Conservation (phyloP, 2,888 invertebrate species). For the Orthonychiurus folsomi region DNA sequence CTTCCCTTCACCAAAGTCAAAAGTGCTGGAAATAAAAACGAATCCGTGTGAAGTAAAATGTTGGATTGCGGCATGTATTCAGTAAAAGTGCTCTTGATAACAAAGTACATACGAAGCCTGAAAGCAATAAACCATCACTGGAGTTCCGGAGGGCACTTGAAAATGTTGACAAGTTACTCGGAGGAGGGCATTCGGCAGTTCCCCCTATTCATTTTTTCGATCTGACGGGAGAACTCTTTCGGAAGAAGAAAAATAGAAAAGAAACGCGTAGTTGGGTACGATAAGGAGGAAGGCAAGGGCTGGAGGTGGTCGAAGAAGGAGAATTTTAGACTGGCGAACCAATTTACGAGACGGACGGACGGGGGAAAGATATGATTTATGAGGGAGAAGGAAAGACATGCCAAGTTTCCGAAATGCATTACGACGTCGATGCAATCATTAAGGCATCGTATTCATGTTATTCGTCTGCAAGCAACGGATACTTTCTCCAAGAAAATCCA, state of each 20-base stretch:
- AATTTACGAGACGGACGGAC: not conserved
- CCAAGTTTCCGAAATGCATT: conserved; percentile 21
- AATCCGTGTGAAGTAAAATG: no score
- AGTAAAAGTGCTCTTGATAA: no score
- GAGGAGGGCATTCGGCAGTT: not conserved
- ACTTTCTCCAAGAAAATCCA: not conserved
- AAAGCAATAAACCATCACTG: not conserved
- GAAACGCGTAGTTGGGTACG: conserved; percentile 2
- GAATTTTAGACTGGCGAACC: not conserved
- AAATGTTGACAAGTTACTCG: not conserved
- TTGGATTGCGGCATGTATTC: no score
- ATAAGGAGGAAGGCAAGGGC: not conserved
- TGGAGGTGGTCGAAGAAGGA: not conserved
- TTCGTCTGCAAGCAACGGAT: not conserved
- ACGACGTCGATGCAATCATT: conserved; percentile 1
- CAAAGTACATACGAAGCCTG: no score
- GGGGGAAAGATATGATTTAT: conserved; percentile 10
- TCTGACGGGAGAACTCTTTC: not conserved
- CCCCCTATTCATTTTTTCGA: conserved; percentile 5
- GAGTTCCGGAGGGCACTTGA: not conserved
- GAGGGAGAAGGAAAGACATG: not conserved
- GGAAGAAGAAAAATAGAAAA: conserved; percentile 4
- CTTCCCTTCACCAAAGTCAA: not conserved
- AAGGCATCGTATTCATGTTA: not conserved
- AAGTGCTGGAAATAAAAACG: not conserved